Percentiles rank a stretch among this genome's conserved stretches.
These are phyloP conservation scores for Conus betulinus DNA, from an alignment of 1,140 invertebrate genomes.

Conservation along the genomic window DNA sequence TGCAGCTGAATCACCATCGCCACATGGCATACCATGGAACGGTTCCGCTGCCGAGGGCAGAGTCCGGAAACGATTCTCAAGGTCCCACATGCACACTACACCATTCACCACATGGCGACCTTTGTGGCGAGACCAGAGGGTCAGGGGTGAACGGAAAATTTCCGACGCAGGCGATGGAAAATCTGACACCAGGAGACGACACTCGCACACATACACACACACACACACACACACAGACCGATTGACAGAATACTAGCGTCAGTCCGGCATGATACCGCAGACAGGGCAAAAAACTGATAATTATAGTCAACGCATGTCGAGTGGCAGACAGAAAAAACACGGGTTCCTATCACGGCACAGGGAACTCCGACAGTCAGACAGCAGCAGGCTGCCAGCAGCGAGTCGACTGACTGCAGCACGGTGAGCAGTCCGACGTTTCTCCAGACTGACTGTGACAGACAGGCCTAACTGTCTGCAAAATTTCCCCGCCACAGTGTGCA, in stretches of 20 bases:
- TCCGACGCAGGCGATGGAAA: not conserved
- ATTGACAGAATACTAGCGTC: not conserved
- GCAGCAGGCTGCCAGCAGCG: not conserved
- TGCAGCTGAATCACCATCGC: too few species aligned
- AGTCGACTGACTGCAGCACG: not conserved
- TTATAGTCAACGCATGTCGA: not conserved
- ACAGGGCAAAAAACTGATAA: not conserved
- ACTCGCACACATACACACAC: not conserved
- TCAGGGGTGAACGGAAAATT: not conserved
- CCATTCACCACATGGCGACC: not conserved
- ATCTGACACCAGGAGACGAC: not conserved
- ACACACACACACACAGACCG: not conserved
- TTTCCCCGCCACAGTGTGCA: too few species aligned
- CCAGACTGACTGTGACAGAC: not conserved
- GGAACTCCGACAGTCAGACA: not conserved
- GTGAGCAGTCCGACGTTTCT: not conserved
- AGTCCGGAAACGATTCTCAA: too few species aligned
- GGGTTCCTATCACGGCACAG: not conserved
- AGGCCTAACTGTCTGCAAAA: too few species aligned
- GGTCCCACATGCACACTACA: not conserved
- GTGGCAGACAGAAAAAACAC: not conserved
- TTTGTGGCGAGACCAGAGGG: not conserved
- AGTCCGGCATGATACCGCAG: not conserved
- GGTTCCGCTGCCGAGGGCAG: too few species aligned
- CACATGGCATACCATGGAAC: too few species aligned